Percentiles rank a stretch among this genome's conserved stretches.
Evolutionary conservation across 92 coral and sea anemone genomes (phyloP).

Genomic region (Plumapathes pennacea): DNA sequence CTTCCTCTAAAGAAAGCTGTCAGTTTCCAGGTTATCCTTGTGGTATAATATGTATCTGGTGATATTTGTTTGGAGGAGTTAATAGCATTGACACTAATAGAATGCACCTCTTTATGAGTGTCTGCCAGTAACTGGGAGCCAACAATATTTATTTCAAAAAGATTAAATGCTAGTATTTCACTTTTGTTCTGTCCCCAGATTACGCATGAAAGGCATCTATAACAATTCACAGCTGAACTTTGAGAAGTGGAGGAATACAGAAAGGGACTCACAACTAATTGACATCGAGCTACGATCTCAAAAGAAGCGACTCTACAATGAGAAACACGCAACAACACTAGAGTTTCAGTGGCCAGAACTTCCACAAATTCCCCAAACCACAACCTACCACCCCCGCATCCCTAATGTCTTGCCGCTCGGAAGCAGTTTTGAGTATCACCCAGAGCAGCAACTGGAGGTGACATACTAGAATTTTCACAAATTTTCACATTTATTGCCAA

Average conservation of each 20-base stretch:
- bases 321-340: constrained; percentile 69
- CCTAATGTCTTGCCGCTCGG: constrained; percentile 78
- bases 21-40: no score
- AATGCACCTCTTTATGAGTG: no score
- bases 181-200: constrained; percentile 40
- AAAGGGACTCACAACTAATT: constrained; percentile 58
- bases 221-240: constrained; percentile 70
- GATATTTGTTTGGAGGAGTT: no score
- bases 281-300: constrained; percentile 86
- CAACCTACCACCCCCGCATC: constrained; percentile 66
- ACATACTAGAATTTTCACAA: constrained; percentile 21
- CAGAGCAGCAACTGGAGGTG: constrained; percentile 67
- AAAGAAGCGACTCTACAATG: constrained; percentile 87
- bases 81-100: no score
- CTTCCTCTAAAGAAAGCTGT: no score
- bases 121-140: no score
- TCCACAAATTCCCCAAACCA: constrained; percentile 49
- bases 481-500: no score
- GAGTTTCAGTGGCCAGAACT: constrained; percentile 92
- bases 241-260: constrained; percentile 62
- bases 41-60: no score
- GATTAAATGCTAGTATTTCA: neutral
- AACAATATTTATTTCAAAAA: neutral
- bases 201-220: constrained; percentile 74
- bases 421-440: constrained; percentile 70